phyloP scores from a whole-genome alignment of 1,140 invertebrate species.

The Papilio polytes region DNA sequence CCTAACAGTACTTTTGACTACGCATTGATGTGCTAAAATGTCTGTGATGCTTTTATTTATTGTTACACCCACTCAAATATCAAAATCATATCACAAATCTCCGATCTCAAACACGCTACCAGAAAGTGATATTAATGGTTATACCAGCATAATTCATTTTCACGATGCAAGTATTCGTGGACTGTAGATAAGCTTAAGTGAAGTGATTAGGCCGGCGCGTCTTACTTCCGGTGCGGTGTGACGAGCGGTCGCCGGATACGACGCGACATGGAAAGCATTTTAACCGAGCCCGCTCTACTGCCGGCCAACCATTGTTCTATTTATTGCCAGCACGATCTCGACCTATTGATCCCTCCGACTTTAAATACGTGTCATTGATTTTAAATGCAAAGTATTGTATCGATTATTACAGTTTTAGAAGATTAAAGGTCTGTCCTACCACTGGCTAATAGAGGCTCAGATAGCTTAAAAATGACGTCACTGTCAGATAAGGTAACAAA shows the following conservation, averaged over 20 bases:
- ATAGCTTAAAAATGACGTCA: too few species aligned
- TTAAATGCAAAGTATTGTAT: slow-evolving; percentile 43
- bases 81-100: slow-evolving; percentile 42
- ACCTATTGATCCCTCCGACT: slow-evolving; percentile 64
- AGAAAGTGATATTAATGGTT: slow-evolving; percentile 74
- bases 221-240: slow-evolving; percentile 68
- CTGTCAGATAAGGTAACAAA: too few species aligned
- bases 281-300: slow-evolving; percentile 71
- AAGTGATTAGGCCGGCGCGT: slow-evolving; percentile 60
- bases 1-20: background rate
- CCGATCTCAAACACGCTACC: slow-evolving; percentile 61
- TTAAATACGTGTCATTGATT: slow-evolving; percentile 41
- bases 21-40: background rate
- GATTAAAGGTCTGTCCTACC: too few species aligned
- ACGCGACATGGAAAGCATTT: slow-evolving; percentile 81
- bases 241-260: slow-evolving; percentile 65
- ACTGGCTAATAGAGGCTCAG: too few species aligned
- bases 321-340: slow-evolving; percentile 69
- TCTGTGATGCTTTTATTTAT: background rate
- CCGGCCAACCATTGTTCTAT: slow-evolving; percentile 67
- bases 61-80: background rate
- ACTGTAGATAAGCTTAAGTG: slow-evolving; percentile 55
- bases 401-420: slow-evolving; percentile 15
- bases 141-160: slow-evolving; percentile 67
- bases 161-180: slow-evolving; percentile 57